These are phyloP conservation scores for Epinephelus coioides DNA, from an alignment of 2,797 vertebrate genomes.

Conservation along the genomic window DNA sequence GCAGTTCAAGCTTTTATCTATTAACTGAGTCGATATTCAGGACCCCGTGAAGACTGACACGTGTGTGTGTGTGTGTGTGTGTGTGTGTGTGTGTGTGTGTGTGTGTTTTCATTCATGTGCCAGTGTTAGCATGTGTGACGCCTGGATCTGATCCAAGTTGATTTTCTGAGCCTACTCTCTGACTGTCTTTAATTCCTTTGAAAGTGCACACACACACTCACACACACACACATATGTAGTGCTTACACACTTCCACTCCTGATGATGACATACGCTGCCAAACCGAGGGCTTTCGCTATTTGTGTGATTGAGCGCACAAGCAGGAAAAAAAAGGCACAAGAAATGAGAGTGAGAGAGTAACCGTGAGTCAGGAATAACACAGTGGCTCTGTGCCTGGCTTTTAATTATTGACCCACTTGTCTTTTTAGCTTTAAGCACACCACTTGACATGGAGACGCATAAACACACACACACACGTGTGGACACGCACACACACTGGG, in stretches of 20 bases:
- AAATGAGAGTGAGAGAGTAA: slow-evolving; percentile 42
- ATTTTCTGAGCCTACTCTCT: slow-evolving; percentile 38
- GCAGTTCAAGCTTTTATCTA: slow-evolving; percentile 37
- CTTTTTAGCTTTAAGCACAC: slow-evolving; percentile 59
- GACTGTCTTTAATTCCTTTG: slow-evolving; percentile 26
- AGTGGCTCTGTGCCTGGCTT: slow-evolving; percentile 39
- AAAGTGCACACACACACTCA: slow-evolving; percentile 11
- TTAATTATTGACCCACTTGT: slow-evolving; percentile 62
- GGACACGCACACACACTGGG: slow-evolving; percentile 15
- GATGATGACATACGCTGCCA: slow-evolving; percentile 30
- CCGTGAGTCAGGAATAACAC: slow-evolving; percentile 49
- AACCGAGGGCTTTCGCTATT: slow-evolving; percentile 23
- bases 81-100: neutral
- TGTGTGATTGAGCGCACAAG: slow-evolving; percentile 31
- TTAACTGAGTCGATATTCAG: slow-evolving; percentile 24
- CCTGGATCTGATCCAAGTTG: slow-evolving; percentile 43
- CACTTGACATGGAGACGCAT: slow-evolving; percentile 41
- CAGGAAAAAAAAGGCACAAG: neutral
- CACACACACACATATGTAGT: slow-evolving; percentile 14
- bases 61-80: neutral
- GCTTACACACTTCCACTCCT: neutral
- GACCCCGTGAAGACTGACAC: slow-evolving; percentile 1
- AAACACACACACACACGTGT: slow-evolving; percentile 1
- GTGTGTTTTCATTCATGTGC: neutral
- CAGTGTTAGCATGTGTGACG: slow-evolving; percentile 3